Evolutionary conservation across 2,797 vertebrate species (phyloP).

Genomic region (Novumbra hubbsi): DNA sequence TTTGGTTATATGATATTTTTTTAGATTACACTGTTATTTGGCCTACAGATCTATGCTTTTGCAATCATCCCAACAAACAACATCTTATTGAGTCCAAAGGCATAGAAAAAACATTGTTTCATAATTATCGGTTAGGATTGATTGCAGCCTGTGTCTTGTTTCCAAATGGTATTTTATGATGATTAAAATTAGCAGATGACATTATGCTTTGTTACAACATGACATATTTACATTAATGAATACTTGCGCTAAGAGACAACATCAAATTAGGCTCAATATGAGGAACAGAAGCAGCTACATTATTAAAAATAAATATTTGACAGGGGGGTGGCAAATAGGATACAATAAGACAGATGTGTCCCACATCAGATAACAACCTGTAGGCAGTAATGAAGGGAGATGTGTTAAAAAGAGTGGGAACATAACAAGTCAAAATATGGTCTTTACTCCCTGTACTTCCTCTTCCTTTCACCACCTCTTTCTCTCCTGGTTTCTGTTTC

Average conservation of each 20-base stretch:
- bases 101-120: constrained; percentile 8
- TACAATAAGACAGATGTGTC: constrained; percentile 47
- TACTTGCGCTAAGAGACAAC: constrained; percentile 21
- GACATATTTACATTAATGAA: constrained; percentile 34
- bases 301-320: neutral
- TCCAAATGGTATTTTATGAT: neutral
- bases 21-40: neutral
- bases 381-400: neutral
- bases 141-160: neutral
- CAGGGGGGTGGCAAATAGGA: constrained; percentile 1
- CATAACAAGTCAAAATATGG: neutral
- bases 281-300: constrained; percentile 20
- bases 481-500: neutral
- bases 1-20: too few species aligned
- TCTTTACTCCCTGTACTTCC: neutral
- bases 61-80: constrained; percentile 7
- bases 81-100: constrained; percentile 19
- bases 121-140: constrained; percentile 7
- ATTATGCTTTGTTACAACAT: constrained; percentile 14
- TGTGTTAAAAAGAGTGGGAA: neutral
- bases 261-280: constrained; percentile 19
- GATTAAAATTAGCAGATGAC: constrained; percentile 7
- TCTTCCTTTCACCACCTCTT: neutral
- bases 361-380: constrained; percentile 18
- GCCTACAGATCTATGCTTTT: neutral